Base-by-base conservation (phyloP, 2,888 invertebrate genomes). In the Euclidia mi region DNA sequence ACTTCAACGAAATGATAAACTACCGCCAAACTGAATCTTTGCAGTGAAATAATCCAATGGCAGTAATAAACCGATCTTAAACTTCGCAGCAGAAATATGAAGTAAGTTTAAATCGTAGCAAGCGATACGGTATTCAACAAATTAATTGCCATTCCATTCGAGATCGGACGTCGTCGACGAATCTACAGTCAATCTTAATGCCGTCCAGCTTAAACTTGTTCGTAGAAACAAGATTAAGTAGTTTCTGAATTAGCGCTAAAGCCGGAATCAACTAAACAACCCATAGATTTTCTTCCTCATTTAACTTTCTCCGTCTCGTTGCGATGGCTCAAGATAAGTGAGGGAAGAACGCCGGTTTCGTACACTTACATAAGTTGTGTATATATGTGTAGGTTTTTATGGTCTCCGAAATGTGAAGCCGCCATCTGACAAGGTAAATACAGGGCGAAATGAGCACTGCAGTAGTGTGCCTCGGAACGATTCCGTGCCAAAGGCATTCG, bases 211-310 rank as follows among this genome's bases (percentile, higher is more conserved):
- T 81, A 75, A 85, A 82, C 77, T 85, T 77, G 72, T 67, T 76
- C 72, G 65, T 69, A 75, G 41, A 57, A 58, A 70, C 68, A 76
- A 79, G 82, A 86, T 89, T 85, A 88, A 89, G 82, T 87, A 87
- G 89, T 89, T 88, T 76, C 71, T 66, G 82, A 86, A 88, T 90
- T 87, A 87, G 80, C 81, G 66, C 78, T 71, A 70, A 80, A 78
- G 70, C 72, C 71, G 77, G 82, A 83, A 84, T 85, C 82, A 81
- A 83, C 85, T 83, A 83, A 85, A 85, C 82, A 85, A 78, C 81
- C 82, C 82, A 86, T 88, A 87, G 81, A 88, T 88, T 90, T 90
- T 87, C 88, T 81, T 87, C 82, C 84, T 88, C 87, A 89, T 90
- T 90, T 85, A 91, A 91, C 88, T 90, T 90, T 79, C 76, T 76